These are phyloP conservation scores for Lapara coniferarum DNA, from an alignment of 2,888 invertebrate species.

Conservation along the genomic window DNA sequence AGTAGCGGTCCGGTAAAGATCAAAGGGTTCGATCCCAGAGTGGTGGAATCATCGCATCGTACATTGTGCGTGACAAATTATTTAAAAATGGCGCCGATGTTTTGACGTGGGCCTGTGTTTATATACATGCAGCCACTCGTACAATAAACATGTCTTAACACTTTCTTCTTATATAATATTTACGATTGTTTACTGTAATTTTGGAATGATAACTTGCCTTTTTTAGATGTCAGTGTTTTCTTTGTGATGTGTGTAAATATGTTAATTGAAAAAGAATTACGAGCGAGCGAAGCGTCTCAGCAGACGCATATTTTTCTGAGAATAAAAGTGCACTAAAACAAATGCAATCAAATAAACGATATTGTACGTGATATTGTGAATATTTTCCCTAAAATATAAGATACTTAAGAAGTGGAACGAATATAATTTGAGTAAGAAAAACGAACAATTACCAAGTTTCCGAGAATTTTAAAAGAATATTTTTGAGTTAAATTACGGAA, in stretches of 20 bases:
- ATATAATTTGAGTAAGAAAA: background rate
- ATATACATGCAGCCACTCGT: constrained; percentile 38
- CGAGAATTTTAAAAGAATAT: background rate
- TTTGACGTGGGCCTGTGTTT: constrained; percentile 54
- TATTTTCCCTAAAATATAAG: background rate
- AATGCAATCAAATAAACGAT: constrained; percentile 11
- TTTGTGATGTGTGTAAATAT: constrained; percentile 22
- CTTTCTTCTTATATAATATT: constrained; percentile 21
- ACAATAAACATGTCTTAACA: constrained; percentile 27
- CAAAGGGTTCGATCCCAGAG: constrained; percentile 44
- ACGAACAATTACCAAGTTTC: background rate
- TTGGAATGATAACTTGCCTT: constrained; percentile 20
- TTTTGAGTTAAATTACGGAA: no score
- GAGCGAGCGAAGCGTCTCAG: background rate
- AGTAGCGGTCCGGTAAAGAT: constrained; percentile 40
- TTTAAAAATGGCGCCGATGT: constrained; percentile 47
- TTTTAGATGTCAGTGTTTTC: constrained; percentile 19
- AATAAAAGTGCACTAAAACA: constrained; percentile 18
- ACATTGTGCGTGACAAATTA: constrained; percentile 55
- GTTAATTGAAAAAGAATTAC: constrained; percentile 9
- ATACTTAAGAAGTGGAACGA: background rate
- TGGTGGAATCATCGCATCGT: constrained; percentile 42
- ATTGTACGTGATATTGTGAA: background rate
- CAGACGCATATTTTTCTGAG: constrained; percentile 15
- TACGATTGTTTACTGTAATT: constrained; percentile 23